Evolutionary conservation across 2,888 invertebrate species (phyloP).

Genomic region (Frankliniella intonsa): DNA sequence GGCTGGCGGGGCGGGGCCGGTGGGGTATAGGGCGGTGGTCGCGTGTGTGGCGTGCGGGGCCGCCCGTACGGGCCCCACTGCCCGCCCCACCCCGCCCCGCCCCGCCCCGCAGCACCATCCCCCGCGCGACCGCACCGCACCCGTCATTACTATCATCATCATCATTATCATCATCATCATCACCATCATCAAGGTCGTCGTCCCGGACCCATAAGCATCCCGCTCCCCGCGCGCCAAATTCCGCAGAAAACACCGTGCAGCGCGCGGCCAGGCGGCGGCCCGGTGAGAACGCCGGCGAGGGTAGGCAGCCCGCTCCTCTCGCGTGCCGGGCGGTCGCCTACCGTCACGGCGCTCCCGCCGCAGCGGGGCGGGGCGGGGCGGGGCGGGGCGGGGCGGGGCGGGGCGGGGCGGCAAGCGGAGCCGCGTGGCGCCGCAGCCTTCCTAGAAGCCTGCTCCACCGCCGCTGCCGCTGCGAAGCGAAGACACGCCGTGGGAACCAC

Average conservation of each 20-base stretch:
- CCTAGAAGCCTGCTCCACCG: neutral
- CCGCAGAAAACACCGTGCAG: neutral
- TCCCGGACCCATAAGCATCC: neutral
- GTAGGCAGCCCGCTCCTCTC: neutral
- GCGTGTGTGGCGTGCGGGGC: neutral
- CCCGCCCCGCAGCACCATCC: neutral
- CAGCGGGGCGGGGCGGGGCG: neutral
- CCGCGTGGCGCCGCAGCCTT: neutral
- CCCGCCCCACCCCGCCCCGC: neutral
- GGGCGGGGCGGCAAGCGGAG: neutral
- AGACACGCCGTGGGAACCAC: constrained; percentile 1
- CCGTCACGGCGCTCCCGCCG: neutral
- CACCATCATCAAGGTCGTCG: neutral
- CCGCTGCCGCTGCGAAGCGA: neutral
- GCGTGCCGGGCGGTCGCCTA: neutral
- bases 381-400: too few species aligned
- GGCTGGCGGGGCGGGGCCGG: neutral
- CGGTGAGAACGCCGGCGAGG: neutral
- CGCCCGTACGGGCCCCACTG: neutral
- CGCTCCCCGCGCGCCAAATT: neutral
- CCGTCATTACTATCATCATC: neutral
- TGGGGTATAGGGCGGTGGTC: neutral
- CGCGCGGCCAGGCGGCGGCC: neutral
- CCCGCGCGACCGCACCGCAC: neutral
- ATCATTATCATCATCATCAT: neutral